Evolutionary conservation across 2,113 vertebrate species (phyloP), one percentile per base, ranked within the genome.

Genomic region (Mungos mungo): DNA sequence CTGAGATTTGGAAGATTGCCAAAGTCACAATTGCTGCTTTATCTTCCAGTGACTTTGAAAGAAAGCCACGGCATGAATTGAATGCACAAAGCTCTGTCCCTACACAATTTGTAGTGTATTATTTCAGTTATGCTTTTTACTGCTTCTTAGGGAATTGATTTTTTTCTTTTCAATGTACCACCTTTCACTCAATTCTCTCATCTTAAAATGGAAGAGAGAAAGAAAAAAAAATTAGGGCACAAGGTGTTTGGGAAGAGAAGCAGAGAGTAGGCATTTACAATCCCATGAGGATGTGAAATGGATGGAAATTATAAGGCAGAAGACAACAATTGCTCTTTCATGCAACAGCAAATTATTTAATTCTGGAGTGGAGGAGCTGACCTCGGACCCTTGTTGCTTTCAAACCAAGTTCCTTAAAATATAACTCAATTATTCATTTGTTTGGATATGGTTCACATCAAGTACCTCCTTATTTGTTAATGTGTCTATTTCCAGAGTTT

Each of bases 41-140:
- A 86, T 98, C 84, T 98, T 94, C 41, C 7, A 77, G 33, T 87
- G 71, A 96, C 88, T 96, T 97, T 98, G 98, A 98, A 97, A 93
- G 74, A 95, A 97, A 97, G 96, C 97, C 96, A 98, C 18, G 86
- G 66, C 96, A 95, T 95, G 95, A 96, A 97, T 87, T 98, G 97
- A 98, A 98, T 97, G 83, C 74, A 92, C 93, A 94, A 95, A 98
- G 84, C 25, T 96, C 89, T 94, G 68, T 95, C 93, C 93, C 90
- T 97, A 31, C 27, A 76, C 96, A 88, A 72, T 98, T 76, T 97
- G 94, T 97, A 91, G 60, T 47, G 33, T 88, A 92, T 97, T 60
- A 38, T 94, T 96, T 98, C 93, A 94, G 52, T 96, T 96, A 90
- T 95, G 86, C 72, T 60, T 97, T 98, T 97, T 76, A 95, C 71